A percentile compares a stretch with the other conserved stretches of the same genome.
Evolutionary conservation across 1,140 invertebrate genomes (phyloP).

Genomic region (Cyrtorhinus lividipennis): DNA sequence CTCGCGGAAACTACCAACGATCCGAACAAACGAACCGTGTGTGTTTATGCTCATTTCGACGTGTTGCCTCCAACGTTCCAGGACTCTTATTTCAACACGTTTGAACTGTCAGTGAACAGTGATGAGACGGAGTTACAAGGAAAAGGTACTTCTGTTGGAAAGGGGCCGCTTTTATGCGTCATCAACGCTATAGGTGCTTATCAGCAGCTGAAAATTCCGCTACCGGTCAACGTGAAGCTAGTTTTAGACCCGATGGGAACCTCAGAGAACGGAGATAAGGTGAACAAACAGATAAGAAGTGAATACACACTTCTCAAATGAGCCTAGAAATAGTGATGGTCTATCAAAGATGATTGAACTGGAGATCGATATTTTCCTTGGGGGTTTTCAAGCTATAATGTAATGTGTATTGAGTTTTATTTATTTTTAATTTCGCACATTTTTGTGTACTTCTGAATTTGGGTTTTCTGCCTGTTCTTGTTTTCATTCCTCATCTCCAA

Average conservation of each 20-base stretch:
- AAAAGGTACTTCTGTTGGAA: conserved; percentile 27
- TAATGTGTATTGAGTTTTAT: too few species aligned
- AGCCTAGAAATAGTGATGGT: too few species aligned
- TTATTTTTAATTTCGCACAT: too few species aligned
- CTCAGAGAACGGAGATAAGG: neutral
- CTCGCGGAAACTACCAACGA: conserved; percentile 40
- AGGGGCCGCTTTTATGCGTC: conserved; percentile 28
- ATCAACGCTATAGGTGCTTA: conserved; percentile 33
- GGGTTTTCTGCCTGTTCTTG: too few species aligned
- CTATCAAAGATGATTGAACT: too few species aligned
- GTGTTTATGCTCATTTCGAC: conserved; percentile 53
- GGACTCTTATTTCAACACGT: conserved; percentile 25
- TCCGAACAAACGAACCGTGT: conserved; percentile 39
- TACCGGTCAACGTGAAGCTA: conserved; percentile 48
- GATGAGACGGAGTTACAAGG: neutral
- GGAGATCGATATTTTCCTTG: too few species aligned
- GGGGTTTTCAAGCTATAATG: too few species aligned
- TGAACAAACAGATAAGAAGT: too few species aligned
- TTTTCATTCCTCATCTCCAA: too few species aligned
- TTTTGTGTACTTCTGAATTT: too few species aligned
- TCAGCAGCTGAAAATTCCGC: conserved; percentile 32
- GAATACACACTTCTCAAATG: too few species aligned
- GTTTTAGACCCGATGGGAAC: conserved; percentile 26
- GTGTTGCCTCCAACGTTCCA: conserved; percentile 39
- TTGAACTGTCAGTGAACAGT: conserved; percentile 19